Percentiles rank a stretch among this genome's conserved stretches.
Evolutionary conservation across 1,140 invertebrate species (phyloP).

Genomic region (Lamellibrachia luymesi): DNA sequence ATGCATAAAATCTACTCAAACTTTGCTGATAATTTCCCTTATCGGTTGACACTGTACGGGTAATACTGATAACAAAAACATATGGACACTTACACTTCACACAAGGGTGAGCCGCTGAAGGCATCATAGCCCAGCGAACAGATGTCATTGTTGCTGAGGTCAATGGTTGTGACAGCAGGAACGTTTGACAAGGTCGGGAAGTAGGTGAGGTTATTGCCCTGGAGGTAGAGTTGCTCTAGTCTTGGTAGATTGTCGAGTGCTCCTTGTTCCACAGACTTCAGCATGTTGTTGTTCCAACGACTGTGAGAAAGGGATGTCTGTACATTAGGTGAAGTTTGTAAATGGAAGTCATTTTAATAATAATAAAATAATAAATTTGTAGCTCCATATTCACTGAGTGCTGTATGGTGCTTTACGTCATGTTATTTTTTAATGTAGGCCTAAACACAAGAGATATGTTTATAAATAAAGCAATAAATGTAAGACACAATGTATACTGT

Average conservation of each 20-base stretch:
- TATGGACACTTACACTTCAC: background rate
- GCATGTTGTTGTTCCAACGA: background rate
- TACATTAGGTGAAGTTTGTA: background rate
- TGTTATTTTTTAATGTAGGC: too few species aligned
- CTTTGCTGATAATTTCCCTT: too few species aligned
- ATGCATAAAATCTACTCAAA: too few species aligned
- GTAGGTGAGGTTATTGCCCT: background rate
- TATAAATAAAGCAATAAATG: too few species aligned
- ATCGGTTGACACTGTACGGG: background rate
- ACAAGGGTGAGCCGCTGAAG: background rate
- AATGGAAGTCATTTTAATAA: background rate
- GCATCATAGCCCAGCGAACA: background rate
- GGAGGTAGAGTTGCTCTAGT: slow-evolving; percentile 5
- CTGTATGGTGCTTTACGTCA: too few species aligned
- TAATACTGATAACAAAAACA: background rate
- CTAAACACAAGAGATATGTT: too few species aligned
- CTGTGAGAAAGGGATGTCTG: background rate
- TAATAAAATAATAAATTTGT: background rate
- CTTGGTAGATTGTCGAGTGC: slow-evolving; percentile 2
- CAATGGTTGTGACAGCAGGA: background rate
- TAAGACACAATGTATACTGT: too few species aligned
- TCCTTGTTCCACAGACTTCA: background rate
- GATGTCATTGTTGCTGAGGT: slow-evolving; percentile 8
- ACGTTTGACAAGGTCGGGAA: slow-evolving; percentile 10
- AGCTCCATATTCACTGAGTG: too few species aligned